Evolutionary conservation across 2,888 invertebrate species (phyloP).

Genomic region (Clepsis dumicolana): DNA sequence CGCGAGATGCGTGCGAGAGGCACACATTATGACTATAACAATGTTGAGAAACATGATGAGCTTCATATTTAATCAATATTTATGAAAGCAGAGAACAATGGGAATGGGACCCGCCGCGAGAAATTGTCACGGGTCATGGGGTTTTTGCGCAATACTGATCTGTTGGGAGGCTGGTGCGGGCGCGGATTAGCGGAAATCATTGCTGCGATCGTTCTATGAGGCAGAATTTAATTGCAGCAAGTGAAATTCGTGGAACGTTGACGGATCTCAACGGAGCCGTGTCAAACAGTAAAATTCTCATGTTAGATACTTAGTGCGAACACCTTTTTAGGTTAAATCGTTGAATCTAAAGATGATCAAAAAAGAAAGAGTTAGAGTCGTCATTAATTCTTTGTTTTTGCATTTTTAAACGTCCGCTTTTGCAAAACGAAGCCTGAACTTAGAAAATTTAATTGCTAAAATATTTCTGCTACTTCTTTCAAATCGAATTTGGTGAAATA

Average conservation of each 20-base stretch:
- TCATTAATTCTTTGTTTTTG: slow-evolving; percentile 6
- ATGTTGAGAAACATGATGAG: slow-evolving; percentile 76
- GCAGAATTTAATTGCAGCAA: slow-evolving; percentile 30
- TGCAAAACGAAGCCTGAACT: not conserved
- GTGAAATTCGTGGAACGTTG: slow-evolving; percentile 24
- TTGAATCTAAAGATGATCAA: not conserved
- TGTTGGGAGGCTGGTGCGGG: slow-evolving; percentile 46
- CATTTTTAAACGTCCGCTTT: not conserved
- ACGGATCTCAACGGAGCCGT: slow-evolving; percentile 14
- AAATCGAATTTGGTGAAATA: slow-evolving; percentile 42
- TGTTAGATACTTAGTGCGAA: slow-evolving; percentile 19
- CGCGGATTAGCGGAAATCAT: slow-evolving; percentile 47
- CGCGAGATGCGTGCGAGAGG: slow-evolving; percentile 45
- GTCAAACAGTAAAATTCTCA: slow-evolving; percentile 35
- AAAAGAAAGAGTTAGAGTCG: slow-evolving; percentile 14
- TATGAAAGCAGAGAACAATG: slow-evolving; percentile 81
- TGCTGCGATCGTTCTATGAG: slow-evolving; percentile 24
- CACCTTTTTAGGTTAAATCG: slow-evolving; percentile 29
- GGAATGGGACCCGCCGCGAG: slow-evolving; percentile 69
- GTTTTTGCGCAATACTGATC: slow-evolving; percentile 66
- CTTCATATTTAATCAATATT: slow-evolving; percentile 68
- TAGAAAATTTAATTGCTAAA: slow-evolving; percentile 34
- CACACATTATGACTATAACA: slow-evolving; percentile 71
- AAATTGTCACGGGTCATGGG: slow-evolving; percentile 65
- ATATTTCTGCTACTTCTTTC: slow-evolving; percentile 19